These are phyloP conservation scores for Noctua janthe DNA, from an alignment of 2,888 invertebrate species.

Conservation along the genomic window DNA sequence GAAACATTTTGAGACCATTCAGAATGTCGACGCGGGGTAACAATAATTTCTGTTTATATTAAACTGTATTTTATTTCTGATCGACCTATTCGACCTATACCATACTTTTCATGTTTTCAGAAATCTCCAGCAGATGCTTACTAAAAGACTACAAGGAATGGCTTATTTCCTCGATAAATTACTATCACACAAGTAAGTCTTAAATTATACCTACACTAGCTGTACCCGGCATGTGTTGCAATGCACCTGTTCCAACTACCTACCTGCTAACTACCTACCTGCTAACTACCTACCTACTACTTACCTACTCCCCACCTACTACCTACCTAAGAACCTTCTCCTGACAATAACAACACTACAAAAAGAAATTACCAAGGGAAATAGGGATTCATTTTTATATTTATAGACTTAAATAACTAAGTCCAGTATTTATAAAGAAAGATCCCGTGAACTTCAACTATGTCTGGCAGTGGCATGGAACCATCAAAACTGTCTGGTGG, in stretches of 20 bases:
- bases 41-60: background rate
- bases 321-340: too few relatives aligned
- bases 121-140: constrained; percentile 89
- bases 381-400: too few relatives aligned
- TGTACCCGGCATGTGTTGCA: too few relatives aligned
- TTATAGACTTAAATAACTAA: background rate
- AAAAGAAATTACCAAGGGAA: too few relatives aligned
- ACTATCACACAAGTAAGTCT: constrained; percentile 90
- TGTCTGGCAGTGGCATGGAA: background rate
- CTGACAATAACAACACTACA: too few relatives aligned
- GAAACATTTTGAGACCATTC: constrained; percentile 79
- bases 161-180: constrained; percentile 92
- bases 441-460: background rate
- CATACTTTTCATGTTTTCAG: constrained; percentile 74
- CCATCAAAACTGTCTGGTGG: background rate
- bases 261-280: too few relatives aligned
- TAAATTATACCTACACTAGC: background rate
- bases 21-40: constrained; percentile 80
- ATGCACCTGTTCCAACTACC: too few relatives aligned
- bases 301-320: too few relatives aligned
- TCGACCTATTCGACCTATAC: background rate
- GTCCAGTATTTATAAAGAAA: background rate
- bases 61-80: background rate
- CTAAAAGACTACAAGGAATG: constrained; percentile 91
- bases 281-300: too few relatives aligned